phyloP scores from a whole-genome alignment of 2,888 invertebrate genomes.

The Dicyrtoma fusca region DNA sequence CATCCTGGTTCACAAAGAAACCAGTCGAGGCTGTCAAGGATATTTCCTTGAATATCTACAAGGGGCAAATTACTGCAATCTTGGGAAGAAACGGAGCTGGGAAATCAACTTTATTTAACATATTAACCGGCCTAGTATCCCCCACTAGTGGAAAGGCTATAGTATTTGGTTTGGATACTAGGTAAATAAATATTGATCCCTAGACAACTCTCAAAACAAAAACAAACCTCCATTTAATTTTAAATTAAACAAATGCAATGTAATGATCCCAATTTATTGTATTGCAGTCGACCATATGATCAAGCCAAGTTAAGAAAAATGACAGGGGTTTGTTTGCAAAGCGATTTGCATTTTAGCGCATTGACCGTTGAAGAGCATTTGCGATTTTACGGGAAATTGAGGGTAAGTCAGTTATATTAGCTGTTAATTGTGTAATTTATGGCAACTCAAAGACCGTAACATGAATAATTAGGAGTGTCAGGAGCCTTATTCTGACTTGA shows the following conservation, averaged over 20 bases:
- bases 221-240: background rate
- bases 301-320: slow-evolving; percentile 77
- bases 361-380: slow-evolving; percentile 80
- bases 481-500: too few species aligned
- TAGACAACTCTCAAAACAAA: too few species aligned
- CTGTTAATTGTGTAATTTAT: too few species aligned
- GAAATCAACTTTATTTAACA: slow-evolving; percentile 83
- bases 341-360: slow-evolving; percentile 79
- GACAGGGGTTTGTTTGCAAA: slow-evolving; percentile 86
- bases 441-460: too few species aligned
- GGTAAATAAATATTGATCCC: too few species aligned
- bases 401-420: slow-evolving; percentile 63
- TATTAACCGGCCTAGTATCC: slow-evolving; percentile 77
- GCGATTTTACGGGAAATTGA: slow-evolving; percentile 78
- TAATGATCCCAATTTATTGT: slow-evolving; percentile 6
- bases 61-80: slow-evolving; percentile 83
- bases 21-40: slow-evolving; percentile 74
- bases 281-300: slow-evolving; percentile 70
- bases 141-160: slow-evolving; percentile 75
- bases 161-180: slow-evolving; percentile 75
- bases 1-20: slow-evolving; percentile 65
- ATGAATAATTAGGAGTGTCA: too few species aligned
- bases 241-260: too few species aligned
- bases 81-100: slow-evolving; percentile 78
- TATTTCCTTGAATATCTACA: slow-evolving; percentile 71